Evolutionary conservation across 1,140 invertebrate species (phyloP).

Genomic region (Diuraphis noxia): DNA sequence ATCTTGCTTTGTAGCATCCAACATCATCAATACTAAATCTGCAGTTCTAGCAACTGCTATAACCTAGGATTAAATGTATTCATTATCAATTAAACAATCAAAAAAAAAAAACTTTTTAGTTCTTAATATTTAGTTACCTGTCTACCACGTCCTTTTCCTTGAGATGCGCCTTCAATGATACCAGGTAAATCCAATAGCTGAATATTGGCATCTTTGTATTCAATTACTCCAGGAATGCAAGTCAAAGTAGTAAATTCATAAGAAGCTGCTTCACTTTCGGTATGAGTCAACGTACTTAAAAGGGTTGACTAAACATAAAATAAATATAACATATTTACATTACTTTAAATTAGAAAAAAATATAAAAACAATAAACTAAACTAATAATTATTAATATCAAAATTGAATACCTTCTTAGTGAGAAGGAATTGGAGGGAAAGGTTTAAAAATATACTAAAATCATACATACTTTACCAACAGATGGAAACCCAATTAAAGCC

Average conservation of each 20-base stretch:
- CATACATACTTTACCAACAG: slow-evolving; percentile 80
- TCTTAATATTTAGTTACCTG: slow-evolving; percentile 64
- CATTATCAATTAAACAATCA: background rate
- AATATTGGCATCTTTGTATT: slow-evolving; percentile 98
- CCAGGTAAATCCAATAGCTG: slow-evolving; percentile 96
- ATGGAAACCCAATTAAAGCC: slow-evolving; percentile 96
- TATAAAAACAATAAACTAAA: background rate
- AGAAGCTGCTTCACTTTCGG: slow-evolving; percentile 92
- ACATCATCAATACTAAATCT: slow-evolving; percentile 97
- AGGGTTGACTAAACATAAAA: slow-evolving; percentile 76
- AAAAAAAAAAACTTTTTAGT: background rate
- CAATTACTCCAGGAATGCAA: slow-evolving; percentile 98
- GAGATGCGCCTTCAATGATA: slow-evolving; percentile 92
- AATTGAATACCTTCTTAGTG: background rate
- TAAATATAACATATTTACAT: background rate
- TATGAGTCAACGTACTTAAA: slow-evolving; percentile 89
- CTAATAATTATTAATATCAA: background rate
- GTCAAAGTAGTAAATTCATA: slow-evolving; percentile 99
- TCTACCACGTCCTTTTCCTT: slow-evolving; percentile 84
- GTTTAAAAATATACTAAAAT: slow-evolving; percentile 25
- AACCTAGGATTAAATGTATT: slow-evolving; percentile 66
- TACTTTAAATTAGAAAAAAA: background rate
- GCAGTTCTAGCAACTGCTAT: slow-evolving; percentile 96
- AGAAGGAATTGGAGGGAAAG: rapidly evolving
- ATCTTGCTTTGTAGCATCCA: slow-evolving; percentile 96